phyloP scores from a whole-genome alignment of 2,113 vertebrate species.

The Carassius auratus region DNA sequence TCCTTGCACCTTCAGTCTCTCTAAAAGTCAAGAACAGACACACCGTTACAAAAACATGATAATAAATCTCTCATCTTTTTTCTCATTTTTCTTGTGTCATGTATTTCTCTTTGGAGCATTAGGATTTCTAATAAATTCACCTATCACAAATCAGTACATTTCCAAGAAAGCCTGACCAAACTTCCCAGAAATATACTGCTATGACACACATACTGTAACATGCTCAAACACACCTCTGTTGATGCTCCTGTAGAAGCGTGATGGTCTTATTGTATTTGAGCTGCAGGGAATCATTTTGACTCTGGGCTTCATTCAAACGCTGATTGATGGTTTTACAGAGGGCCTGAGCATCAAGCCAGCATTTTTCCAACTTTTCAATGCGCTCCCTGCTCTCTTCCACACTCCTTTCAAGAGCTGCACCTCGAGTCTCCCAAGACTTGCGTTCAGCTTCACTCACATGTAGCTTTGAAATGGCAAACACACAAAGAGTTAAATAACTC shows the following conservation, averaged over 20 bases:
- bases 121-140: neutral
- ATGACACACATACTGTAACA: constrained; percentile 2
- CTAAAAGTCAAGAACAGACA: constrained; percentile 63
- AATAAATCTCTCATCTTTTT: neutral
- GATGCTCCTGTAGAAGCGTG: constrained; percentile 84
- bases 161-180: constrained; percentile 21
- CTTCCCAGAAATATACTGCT: constrained; percentile 19
- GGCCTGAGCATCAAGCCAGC: constrained; percentile 90
- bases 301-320: constrained; percentile 85
- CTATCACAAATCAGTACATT: neutral
- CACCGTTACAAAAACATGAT: neutral
- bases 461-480: constrained; percentile 70
- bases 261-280: constrained; percentile 87
- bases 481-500: neutral
- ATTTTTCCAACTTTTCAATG: constrained; percentile 85
- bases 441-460: constrained; percentile 76
- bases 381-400: constrained; percentile 84
- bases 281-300: constrained; percentile 85
- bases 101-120: neutral
- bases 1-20: constrained; percentile 78
- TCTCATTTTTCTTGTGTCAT: neutral
- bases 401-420: constrained; percentile 79
- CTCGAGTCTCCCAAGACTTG: constrained; percentile 77
- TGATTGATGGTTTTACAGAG: constrained; percentile 89
- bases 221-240: constrained; percentile 74